These are phyloP conservation scores for Drosophila rufa DNA, from an alignment of 1,140 invertebrate genomes.

Conservation along the genomic window DNA sequence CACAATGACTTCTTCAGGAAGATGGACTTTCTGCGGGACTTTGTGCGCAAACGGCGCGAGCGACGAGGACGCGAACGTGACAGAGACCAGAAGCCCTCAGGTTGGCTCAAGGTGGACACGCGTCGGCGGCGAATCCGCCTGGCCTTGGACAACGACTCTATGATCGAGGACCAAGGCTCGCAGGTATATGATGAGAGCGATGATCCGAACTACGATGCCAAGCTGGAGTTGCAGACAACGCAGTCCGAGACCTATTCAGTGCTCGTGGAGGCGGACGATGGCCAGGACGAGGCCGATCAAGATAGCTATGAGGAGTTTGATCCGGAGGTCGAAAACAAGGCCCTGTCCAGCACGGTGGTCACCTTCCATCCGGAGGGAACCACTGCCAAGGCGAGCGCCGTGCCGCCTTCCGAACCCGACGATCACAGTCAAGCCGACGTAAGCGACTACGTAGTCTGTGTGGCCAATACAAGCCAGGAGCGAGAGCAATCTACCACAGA, in stretches of 20 bases:
- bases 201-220: constrained; percentile 62
- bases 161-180: constrained; percentile 58
- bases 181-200: constrained; percentile 62
- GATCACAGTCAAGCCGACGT: constrained; percentile 46
- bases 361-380: constrained; percentile 33
- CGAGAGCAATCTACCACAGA: constrained; percentile 6
- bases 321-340: constrained; percentile 31
- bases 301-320: constrained; percentile 58
- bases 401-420: constrained; percentile 4
- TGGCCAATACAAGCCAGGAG: constrained; percentile 36
- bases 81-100: constrained; percentile 50
- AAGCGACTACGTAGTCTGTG: constrained; percentile 56
- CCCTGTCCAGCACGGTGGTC: constrained; percentile 40
- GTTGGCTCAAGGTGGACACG: constrained; percentile 55
- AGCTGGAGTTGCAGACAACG: constrained; percentile 60
- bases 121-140: constrained; percentile 17
- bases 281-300: constrained; percentile 43
- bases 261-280: constrained; percentile 67
- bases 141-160: constrained; percentile 24
- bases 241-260: constrained; percentile 72
- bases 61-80: constrained; percentile 52
- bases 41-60: constrained; percentile 69
- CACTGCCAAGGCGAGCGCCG: constrained; percentile 1
- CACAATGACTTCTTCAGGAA: constrained; percentile 75
- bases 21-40: constrained; percentile 79